Conservation (phyloP, 1,140 invertebrate genomes). For the Charaxes varanes region DNA sequence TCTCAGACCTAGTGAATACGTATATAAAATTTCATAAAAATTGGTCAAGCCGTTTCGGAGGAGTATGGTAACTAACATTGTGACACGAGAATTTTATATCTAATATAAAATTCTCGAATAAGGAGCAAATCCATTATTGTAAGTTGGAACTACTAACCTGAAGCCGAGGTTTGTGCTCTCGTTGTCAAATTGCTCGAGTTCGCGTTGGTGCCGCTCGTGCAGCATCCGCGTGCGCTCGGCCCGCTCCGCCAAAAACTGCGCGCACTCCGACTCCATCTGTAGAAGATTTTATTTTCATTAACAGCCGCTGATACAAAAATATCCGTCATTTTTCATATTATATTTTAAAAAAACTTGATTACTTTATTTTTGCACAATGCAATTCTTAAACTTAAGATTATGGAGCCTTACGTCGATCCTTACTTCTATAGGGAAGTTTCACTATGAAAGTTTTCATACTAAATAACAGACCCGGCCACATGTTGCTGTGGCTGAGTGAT, state of each 20-base stretch:
- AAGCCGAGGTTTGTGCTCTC: conserved; percentile 94
- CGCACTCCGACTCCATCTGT: conserved; percentile 93
- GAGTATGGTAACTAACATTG: too few relatives aligned
- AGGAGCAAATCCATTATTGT: background rate
- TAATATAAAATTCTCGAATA: too few relatives aligned
- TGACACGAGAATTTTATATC: too few relatives aligned
- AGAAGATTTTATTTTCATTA: too few relatives aligned
- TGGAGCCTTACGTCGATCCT: too few relatives aligned
- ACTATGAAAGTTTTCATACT: too few relatives aligned
- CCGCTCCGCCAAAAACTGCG: conserved; percentile 92
- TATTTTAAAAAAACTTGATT: background rate
- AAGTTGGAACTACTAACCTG: conserved; percentile 82
- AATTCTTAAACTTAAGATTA: background rate
- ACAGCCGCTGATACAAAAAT: background rate
- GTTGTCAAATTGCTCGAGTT: conserved; percentile 95
- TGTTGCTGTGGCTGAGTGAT: too few relatives aligned
- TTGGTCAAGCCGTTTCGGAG: too few relatives aligned
- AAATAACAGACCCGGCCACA: too few relatives aligned
- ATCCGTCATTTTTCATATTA: background rate
- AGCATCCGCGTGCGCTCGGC: conserved; percentile 90
- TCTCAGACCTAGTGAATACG: too few relatives aligned
- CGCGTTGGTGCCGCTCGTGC: conserved; percentile 90
- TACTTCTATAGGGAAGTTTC: too few relatives aligned
- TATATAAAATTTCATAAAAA: too few relatives aligned
- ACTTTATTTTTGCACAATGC: background rate